Evolutionary conservation across 2,888 invertebrate genomes (phyloP).

Genomic region (Platerodrilus igneus): DNA sequence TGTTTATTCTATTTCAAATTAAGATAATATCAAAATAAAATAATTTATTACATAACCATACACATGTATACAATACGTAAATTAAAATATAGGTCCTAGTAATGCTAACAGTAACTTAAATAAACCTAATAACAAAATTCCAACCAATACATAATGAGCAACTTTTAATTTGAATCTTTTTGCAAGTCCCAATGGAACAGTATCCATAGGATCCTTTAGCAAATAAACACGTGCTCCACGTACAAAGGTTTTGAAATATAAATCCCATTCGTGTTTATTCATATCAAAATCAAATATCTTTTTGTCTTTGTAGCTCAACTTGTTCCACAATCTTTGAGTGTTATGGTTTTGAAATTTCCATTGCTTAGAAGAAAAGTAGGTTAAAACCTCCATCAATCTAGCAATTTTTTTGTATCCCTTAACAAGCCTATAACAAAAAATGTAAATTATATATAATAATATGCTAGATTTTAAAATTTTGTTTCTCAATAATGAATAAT

Average conservation of each 20-base stretch:
- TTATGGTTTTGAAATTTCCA: slow-evolving; percentile 53
- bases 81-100: too few species aligned
- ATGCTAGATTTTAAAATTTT: too few species aligned
- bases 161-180: slow-evolving; percentile 42
- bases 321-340: slow-evolving; percentile 54
- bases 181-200: slow-evolving; percentile 59
- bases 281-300: slow-evolving; percentile 69
- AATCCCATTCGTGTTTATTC: slow-evolving; percentile 62
- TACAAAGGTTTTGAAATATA: slow-evolving; percentile 63
- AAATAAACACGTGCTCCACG: slow-evolving; percentile 68
- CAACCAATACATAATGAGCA: slow-evolving; percentile 32
- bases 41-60: too few species aligned
- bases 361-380: slow-evolving; percentile 72
- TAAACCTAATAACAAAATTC: slow-evolving; percentile 2
- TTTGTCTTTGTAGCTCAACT: slow-evolving; percentile 47
- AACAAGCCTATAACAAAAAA: slow-evolving; percentile 58
- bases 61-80: too few species aligned
- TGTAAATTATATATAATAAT: too few species aligned
- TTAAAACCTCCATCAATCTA: slow-evolving; percentile 66
- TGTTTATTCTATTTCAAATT: too few species aligned
- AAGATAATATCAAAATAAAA: too few species aligned
- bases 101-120: too few species aligned
- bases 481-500: too few species aligned
- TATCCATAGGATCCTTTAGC: slow-evolving; percentile 70
- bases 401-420: slow-evolving; percentile 75